These are phyloP conservation scores for Trinectes maculatus DNA, from an alignment of 2,113 vertebrate genomes.

Conservation along the genomic window DNA sequence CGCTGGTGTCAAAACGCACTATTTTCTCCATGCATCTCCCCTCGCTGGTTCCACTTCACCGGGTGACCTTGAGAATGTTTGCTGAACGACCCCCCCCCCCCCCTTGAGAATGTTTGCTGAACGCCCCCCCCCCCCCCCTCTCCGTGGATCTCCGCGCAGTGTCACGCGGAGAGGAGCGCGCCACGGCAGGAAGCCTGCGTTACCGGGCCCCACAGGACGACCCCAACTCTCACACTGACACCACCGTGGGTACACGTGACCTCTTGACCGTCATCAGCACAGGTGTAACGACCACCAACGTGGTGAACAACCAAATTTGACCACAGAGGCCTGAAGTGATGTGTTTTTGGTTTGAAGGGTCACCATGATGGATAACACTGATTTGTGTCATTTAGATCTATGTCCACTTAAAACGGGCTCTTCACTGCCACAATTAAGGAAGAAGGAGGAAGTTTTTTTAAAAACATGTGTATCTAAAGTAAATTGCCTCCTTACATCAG, in stretches of 20 bases:
- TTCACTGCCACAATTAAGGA: background rate
- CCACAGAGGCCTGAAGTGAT: background rate
- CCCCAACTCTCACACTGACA: no score
- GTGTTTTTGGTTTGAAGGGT: background rate
- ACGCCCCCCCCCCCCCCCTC: background rate
- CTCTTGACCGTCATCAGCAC: no score
- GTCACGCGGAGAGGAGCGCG: no score
- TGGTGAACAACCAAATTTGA: no score
- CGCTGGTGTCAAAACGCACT: slow-evolving; percentile 93
- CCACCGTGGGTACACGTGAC: no score
- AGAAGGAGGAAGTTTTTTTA: no score
- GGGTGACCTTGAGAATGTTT: slow-evolving; percentile 99
- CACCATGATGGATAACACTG: slow-evolving; percentile 25
- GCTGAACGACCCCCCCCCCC: slow-evolving; percentile 86
- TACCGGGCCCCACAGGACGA: no score
- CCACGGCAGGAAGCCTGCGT: no score
- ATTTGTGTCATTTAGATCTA: slow-evolving; percentile 38
- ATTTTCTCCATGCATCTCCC: slow-evolving; percentile 94
- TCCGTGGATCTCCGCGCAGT: background rate
- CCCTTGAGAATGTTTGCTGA: background rate
- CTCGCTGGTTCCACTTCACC: slow-evolving; percentile 91
- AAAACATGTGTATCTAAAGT: background rate
- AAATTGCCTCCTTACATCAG: background rate
- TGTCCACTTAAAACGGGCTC: slow-evolving; percentile 5
- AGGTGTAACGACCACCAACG: no score